These are phyloP conservation scores for Brachionus rubens DNA, from an alignment of 1,140 invertebrate species.

Conservation along the genomic window DNA sequence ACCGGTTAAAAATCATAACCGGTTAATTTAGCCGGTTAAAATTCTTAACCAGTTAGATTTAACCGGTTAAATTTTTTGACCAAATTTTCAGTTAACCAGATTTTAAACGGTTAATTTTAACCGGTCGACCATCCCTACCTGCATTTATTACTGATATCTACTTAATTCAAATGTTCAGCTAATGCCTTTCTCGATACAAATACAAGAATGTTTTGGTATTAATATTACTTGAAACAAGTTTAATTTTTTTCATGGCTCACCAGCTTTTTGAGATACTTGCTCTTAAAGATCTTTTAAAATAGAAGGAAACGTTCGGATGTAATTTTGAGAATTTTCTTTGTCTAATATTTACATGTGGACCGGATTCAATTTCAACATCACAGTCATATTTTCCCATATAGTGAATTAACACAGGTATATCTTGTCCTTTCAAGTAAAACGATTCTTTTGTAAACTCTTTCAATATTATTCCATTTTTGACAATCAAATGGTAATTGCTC, in stretches of 20 bases:
- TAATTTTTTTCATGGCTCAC: not conserved
- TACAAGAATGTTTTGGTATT: slow-evolving; percentile 9
- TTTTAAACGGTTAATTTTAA: too few relatives aligned
- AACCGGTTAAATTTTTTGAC: too few relatives aligned
- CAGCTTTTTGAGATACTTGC: slow-evolving; percentile 16
- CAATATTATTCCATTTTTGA: not conserved
- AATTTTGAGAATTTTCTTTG: slow-evolving; percentile 14
- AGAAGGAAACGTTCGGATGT: slow-evolving; percentile 4
- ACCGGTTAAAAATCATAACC: too few relatives aligned
- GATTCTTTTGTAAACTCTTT: slow-evolving; percentile 7
- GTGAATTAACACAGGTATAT: too few relatives aligned
- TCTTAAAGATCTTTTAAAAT: too few relatives aligned
- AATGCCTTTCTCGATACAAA: not conserved
- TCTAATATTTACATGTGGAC: slow-evolving; percentile 17
- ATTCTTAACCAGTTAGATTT: too few relatives aligned
- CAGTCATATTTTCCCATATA: not conserved
- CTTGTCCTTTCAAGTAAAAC: slow-evolving; percentile 16
- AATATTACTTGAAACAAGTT: not conserved
- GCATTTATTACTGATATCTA: not conserved
- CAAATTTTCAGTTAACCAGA: too few relatives aligned
- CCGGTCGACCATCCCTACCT: too few relatives aligned
- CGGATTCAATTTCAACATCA: slow-evolving; percentile 17
- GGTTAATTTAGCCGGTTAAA: too few relatives aligned
- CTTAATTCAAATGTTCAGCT: not conserved
- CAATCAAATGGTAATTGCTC: slow-evolving; percentile 16